Base-by-base conservation (phyloP, 2,797 vertebrate genomes). In the Danio tinwini region DNA sequence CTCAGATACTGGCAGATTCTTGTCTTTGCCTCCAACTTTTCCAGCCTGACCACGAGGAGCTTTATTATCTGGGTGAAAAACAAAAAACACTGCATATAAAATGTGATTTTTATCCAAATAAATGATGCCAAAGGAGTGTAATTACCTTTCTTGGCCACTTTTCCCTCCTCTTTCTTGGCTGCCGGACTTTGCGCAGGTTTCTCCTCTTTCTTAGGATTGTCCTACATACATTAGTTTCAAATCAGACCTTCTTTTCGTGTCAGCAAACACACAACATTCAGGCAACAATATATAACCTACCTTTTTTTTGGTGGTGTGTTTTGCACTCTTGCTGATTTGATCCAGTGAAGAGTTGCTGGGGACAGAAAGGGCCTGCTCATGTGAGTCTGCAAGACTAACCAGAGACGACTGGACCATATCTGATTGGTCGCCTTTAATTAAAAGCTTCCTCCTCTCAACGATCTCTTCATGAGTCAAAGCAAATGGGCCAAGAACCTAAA, bases 381-480 rank as follows among this genome's bases (percentile, higher is more conserved):
- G 40, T 61, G 79, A 14, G 1, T 88, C 89, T 6, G 52, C 6
- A 1, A 83, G 76, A 0, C 14, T 73, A 10, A 2, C 42, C 7
- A 78, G 58, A 64, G 86, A 74, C 4, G 85, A 82, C 92, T 93
- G 72, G 14, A 40, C 61, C 52, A 89, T 90, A 74, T 91, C 89
- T 78, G 67, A 39, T 13, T 90, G 14, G 3, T 7, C 45, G 87
- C 88, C 82, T 83, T 89, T 72, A 88, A 93, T 84, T 86, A 96
- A 83, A 45, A 95, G 88, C 68, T 86, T 91, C 64, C 96, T 90
- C 82, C 95, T 92, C 85, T 95, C 93, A 78, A 96, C 94, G 16
- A 94, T 88, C 85, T 98, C 96, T 0, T 88, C 86, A 45, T 96
- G 96, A 1, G 90, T 95, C 62, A 98, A 87, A 53, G 92, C 81